A percentile compares a stretch with the other conserved stretches of the same genome.
These are phyloP conservation scores for Subacronicta megacephala DNA, from an alignment of 2,888 invertebrate genomes.

Conservation along the genomic window DNA sequence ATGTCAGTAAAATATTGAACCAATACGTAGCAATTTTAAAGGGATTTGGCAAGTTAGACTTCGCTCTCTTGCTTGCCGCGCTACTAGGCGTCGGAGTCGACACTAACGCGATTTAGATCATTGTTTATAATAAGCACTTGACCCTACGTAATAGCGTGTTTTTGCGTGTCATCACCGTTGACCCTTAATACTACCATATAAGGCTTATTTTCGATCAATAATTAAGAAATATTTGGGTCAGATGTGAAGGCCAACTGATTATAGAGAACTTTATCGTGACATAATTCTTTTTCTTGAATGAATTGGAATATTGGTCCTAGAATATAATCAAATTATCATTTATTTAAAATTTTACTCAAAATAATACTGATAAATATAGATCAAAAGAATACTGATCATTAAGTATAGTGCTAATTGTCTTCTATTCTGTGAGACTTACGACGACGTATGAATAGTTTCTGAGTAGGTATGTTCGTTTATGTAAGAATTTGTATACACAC, in stretches of 20 bases:
- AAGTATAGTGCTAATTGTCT: too few relatives aligned
- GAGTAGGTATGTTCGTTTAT: too few relatives aligned
- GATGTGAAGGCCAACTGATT: conserved; percentile 50
- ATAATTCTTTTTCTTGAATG: conserved; percentile 35
- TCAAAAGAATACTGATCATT: too few relatives aligned
- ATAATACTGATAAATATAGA: too few relatives aligned
- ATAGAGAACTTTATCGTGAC: conserved; percentile 50
- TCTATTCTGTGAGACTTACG: too few relatives aligned
- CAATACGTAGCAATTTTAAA: background rate
- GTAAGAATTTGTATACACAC: too few relatives aligned
- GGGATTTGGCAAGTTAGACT: conserved; percentile 7
- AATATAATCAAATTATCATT: too few relatives aligned
- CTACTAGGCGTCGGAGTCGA: conserved; percentile 42
- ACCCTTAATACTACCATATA: conserved; percentile 23
- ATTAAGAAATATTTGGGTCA: conserved; percentile 51
- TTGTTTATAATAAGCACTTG: conserved; percentile 65
- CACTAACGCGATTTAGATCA: conserved; percentile 65
- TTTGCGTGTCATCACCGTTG: conserved; percentile 16
- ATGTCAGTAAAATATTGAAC: too few relatives aligned
- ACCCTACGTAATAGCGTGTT: conserved; percentile 48
- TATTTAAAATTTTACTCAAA: too few relatives aligned
- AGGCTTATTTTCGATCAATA: conserved; percentile 18
- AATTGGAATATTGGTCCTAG: conserved; percentile 23
- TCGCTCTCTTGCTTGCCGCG: conserved; percentile 14
- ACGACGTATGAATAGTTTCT: too few relatives aligned